These are phyloP conservation scores for Pterostichus madidus DNA, from an alignment of 2,888 invertebrate genomes.

Conservation along the genomic window DNA sequence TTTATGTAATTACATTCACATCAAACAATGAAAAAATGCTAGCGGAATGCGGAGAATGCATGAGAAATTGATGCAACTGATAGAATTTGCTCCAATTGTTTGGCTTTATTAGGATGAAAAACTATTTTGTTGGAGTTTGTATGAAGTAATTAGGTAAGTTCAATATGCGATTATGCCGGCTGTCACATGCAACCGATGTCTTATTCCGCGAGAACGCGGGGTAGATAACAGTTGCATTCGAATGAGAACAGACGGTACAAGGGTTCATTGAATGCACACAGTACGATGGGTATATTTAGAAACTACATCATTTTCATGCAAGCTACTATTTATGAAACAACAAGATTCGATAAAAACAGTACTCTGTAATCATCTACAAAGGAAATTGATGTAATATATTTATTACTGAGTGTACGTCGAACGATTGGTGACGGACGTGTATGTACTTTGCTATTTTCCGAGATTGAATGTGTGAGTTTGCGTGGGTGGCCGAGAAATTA, in stretches of 20 bases:
- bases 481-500: conserved; percentile 27
- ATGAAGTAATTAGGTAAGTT: conserved; percentile 30
- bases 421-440: not conserved
- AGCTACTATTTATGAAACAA: not conserved
- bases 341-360: conserved; percentile 19
- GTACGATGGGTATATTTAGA: not conserved
- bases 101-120: conserved; percentile 12
- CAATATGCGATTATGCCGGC: conserved; percentile 34
- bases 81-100: conserved; percentile 2
- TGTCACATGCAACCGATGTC: conserved; percentile 42
- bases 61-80: conserved; percentile 1
- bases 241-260: not conserved
- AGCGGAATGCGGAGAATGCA: conserved; percentile 15
- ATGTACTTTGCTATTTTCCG: conserved; percentile 10
- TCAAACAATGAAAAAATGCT: conserved; percentile 3
- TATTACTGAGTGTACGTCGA: conserved; percentile 9
- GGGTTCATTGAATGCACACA: conserved; percentile 16
- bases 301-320: conserved; percentile 2
- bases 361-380: not conserved
- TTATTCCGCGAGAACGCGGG: not conserved
- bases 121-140: conserved; percentile 29
- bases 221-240: conserved; percentile 10
- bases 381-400: conserved; percentile 24
- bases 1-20: conserved; percentile 25
- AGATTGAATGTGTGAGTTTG: conserved; percentile 23